Conservation (phyloP, 2,797 vertebrate genomes). For the Dendrocincla fuliginosa region DNA sequence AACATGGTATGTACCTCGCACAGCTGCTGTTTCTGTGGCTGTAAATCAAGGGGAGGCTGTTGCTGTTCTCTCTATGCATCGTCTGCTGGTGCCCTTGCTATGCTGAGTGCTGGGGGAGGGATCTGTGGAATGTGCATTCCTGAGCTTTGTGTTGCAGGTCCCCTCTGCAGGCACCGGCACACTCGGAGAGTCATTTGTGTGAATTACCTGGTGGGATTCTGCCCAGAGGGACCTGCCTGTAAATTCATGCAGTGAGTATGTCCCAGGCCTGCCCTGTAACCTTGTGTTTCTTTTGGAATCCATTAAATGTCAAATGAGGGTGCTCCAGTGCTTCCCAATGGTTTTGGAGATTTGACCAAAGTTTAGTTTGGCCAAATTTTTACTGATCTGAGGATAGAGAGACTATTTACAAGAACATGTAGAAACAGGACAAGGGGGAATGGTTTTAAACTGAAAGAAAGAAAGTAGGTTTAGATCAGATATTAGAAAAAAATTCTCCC, state of each 20-base stretch:
- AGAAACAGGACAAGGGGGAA: not conserved
- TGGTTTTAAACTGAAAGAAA: not conserved
- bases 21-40: not conserved
- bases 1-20: slow-evolving; percentile 85
- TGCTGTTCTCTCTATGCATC: not conserved
- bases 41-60: not conserved
- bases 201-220: slow-evolving; percentile 98
- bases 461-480: not conserved
- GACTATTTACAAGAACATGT: not conserved
- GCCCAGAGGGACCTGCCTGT: slow-evolving; percentile 94
- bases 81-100: not conserved
- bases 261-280: not conserved
- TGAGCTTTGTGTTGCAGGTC: slow-evolving; percentile 82
- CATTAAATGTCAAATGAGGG: not conserved
- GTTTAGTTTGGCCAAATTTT: not conserved
- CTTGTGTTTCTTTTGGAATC: not conserved
- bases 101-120: fast-evolving
- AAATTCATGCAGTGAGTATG: slow-evolving; percentile 99
- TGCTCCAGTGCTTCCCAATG: slow-evolving; percentile 3
- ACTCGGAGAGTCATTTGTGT: slow-evolving; percentile 97
- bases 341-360: not conserved
- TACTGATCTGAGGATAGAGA: not conserved
- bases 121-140: fast-evolving
- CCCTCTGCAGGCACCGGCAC: slow-evolving; percentile 95
- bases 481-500: not conserved